phyloP scores from a whole-genome alignment of 2,797 vertebrate species.

The Buceros bicornis region DNA sequence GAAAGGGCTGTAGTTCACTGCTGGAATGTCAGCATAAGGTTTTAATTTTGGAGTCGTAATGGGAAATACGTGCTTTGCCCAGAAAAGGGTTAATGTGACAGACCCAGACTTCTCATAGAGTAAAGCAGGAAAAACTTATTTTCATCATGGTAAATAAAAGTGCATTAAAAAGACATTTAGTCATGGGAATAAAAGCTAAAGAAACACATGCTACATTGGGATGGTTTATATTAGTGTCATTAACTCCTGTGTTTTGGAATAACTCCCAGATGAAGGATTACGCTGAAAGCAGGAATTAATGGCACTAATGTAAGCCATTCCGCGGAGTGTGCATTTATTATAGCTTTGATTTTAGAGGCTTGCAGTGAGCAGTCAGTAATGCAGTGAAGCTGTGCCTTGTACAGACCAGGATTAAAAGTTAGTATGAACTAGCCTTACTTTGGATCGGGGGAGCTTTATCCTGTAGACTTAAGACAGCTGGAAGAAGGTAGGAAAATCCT shows the following conservation, averaged over 20 bases:
- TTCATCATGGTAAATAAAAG: constrained; percentile 75
- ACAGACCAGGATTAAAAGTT: constrained; percentile 18
- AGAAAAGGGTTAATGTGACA: constrained; percentile 60
- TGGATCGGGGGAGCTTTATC: constrained; percentile 10
- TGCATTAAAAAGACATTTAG: constrained; percentile 78
- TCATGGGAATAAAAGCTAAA: constrained; percentile 79
- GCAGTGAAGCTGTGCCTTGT: neutral
- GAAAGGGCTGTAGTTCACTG: constrained; percentile 2
- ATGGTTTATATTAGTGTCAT: constrained; percentile 81
- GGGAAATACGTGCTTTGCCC: neutral
- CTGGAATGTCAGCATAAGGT: constrained; percentile 56
- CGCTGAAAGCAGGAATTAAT: constrained; percentile 80
- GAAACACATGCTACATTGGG: constrained; percentile 75
- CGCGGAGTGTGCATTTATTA: constrained; percentile 32
- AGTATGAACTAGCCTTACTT: neutral
- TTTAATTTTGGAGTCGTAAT: constrained; percentile 2
- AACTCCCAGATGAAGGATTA: constrained; percentile 82
- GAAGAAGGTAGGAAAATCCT: constrained; percentile 38
- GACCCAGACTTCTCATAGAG: constrained; percentile 37
- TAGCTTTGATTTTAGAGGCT: constrained; percentile 54
- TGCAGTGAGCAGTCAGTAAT: constrained; percentile 41
- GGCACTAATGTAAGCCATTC: constrained; percentile 80
- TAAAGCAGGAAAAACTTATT: constrained; percentile 62
- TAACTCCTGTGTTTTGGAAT: constrained; percentile 81
- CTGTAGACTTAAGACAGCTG: neutral